Evolutionary conservation across 2,113 vertebrate genomes (phyloP).

Genomic region (Enhydra lutris): DNA sequence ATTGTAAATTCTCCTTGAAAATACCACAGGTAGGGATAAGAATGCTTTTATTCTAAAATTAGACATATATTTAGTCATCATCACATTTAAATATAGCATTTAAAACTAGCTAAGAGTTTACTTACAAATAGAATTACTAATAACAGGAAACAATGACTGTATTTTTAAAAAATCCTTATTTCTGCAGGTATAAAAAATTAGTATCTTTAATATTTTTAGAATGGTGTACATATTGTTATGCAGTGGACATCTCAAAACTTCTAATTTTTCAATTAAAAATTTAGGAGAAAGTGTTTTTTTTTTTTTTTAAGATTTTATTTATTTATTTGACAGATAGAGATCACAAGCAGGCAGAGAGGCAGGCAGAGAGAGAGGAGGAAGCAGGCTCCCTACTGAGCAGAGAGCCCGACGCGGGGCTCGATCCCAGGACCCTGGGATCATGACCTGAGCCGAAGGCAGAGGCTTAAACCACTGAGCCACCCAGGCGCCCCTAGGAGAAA

Average conservation of each 20-base stretch:
- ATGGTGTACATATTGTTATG: background rate
- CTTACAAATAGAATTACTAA: background rate
- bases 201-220: background rate
- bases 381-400: no score
- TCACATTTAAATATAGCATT: background rate
- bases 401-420: no score
- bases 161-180: background rate
- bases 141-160: background rate
- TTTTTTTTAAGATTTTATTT: no score
- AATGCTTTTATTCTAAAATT: conserved; percentile 2
- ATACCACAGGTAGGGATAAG: background rate
- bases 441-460: no score
- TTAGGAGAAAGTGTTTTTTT: background rate
- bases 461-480: no score
- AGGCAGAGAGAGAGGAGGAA: no score
- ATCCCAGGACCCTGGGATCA: no score
- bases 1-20: conserved; percentile 8
- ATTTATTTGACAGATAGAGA: no score
- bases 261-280: background rate
- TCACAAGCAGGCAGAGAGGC: no score
- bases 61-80: background rate
- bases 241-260: background rate
- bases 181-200: background rate
- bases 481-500: no score
- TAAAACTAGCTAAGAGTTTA: conserved; percentile 5